Base-by-base conservation (phyloP, 2,797 vertebrate species). In the Lutjanus campechanus region DNA sequence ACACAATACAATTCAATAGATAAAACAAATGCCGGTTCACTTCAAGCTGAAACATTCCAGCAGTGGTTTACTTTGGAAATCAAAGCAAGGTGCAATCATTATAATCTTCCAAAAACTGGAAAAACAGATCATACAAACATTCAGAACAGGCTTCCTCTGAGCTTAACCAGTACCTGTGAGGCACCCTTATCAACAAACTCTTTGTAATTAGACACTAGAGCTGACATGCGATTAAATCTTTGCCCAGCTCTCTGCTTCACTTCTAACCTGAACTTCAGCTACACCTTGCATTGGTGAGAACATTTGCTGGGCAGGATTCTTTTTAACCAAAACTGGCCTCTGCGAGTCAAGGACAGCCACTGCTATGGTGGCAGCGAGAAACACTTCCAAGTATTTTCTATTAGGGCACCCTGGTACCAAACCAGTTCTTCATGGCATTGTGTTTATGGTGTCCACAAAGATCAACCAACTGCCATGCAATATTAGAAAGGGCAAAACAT, bases 391-490 rank as follows among this genome's bases (percentile, higher is more conserved):
- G 81, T 79, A 85, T 84, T 90, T 85, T 64, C 41, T 85, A 77
- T 89, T 77, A 54, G 22, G 22, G 69, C 36, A 19, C 61, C 77
- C 50, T 69, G 74, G 64, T 79, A 76, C 67, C 51, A 91, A 93
- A 94, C 87, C 82, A 86, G 92, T 93, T 92, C 72, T 80, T 68
- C 74, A 0, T 76, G 75, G 71, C 68, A 58, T 41, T 20, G 11
- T 89, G 83, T 89, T 92, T 88, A 82, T 71, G 17, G 76, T 91
- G 79, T 91, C 85, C 82, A 93, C 91, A 93, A 58, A 81, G 47
- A 90, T 87, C 83, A 84, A 90, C 69, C 78, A 69, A 64, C 79
- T 83, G 66, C 58, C 20, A 4, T 86, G 78, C 66, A 83, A 82
- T 67, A 76, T 68, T 25, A 60, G 51, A 88, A 51, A 74, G 76